phyloP scores from a whole-genome alignment of 2,113 vertebrate genomes.

The Hydrochoerus hydrochaeris region DNA sequence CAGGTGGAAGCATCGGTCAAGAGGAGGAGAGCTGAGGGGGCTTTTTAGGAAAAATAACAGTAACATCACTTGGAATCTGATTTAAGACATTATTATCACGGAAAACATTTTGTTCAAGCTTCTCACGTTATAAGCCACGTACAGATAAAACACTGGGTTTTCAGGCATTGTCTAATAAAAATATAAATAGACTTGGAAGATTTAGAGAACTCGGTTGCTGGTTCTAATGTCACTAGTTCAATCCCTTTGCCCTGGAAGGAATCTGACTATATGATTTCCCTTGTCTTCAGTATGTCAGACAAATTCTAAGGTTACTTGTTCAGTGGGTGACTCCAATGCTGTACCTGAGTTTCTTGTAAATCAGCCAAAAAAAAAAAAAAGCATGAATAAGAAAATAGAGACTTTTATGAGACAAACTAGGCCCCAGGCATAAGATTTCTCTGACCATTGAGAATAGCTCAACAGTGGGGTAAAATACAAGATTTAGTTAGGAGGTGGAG shows the following conservation, averaged over 20 bases:
- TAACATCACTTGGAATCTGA: neutral
- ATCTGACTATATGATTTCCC: neutral
- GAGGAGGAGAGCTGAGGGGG: neutral
- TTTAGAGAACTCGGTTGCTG: neutral
- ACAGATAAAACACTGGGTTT: neutral
- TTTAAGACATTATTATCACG: neutral
- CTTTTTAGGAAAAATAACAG: neutral
- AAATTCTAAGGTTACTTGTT: neutral
- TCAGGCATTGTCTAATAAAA: neutral
- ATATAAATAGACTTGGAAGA: neutral
- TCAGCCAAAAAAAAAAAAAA: neutral
- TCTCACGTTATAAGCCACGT: neutral
- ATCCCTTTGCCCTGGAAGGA: neutral
- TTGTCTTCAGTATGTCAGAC: neutral
- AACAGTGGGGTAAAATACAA: neutral
- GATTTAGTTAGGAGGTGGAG: neutral
- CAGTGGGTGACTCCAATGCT: neutral
- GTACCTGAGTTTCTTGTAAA: neutral
- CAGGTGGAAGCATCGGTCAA: neutral
- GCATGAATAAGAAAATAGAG: neutral
- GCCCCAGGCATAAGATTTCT: neutral
- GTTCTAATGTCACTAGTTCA: neutral
- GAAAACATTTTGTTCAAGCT: conserved; percentile 9
- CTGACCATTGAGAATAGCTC: neutral
- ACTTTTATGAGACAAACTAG: neutral